A percentile compares a stretch with the other conserved stretches of the same genome.
phyloP scores from a whole-genome alignment of 2,113 vertebrate species.

The Erythrocercus mccallii region DNA sequence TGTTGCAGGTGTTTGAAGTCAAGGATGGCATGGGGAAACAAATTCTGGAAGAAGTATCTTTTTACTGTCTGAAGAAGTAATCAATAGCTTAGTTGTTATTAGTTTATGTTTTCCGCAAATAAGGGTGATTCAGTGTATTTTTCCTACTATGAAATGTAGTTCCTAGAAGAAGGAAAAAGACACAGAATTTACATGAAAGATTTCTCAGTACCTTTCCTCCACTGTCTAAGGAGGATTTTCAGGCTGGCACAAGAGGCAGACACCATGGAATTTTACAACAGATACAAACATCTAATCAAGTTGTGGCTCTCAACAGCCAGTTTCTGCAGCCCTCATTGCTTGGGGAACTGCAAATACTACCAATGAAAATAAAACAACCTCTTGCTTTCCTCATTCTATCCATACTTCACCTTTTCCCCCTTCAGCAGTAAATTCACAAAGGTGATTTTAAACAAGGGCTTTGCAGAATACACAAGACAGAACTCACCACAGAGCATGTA shows the following conservation, averaged over 20 bases:
- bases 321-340: background rate
- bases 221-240: background rate
- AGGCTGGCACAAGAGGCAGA: background rate
- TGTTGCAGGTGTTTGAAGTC: background rate
- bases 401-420: background rate
- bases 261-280: background rate
- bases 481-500: background rate
- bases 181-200: background rate
- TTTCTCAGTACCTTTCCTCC: background rate
- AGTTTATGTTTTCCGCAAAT: background rate
- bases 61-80: background rate
- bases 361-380: background rate
- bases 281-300: background rate
- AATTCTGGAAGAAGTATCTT: background rate
- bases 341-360: background rate
- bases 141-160: background rate
- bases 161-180: background rate
- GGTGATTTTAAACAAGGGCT: background rate
- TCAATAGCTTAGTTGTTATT: background rate
- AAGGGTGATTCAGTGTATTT: background rate
- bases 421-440: conserved; percentile 1
- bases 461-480: background rate
- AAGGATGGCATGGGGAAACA: background rate
- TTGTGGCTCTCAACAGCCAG: background rate
- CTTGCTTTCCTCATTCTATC: background rate